Evolutionary conservation across 2,888 invertebrate species (phyloP), one percentile per base, ranked within the genome.

Genomic region (Sericinus montela): DNA sequence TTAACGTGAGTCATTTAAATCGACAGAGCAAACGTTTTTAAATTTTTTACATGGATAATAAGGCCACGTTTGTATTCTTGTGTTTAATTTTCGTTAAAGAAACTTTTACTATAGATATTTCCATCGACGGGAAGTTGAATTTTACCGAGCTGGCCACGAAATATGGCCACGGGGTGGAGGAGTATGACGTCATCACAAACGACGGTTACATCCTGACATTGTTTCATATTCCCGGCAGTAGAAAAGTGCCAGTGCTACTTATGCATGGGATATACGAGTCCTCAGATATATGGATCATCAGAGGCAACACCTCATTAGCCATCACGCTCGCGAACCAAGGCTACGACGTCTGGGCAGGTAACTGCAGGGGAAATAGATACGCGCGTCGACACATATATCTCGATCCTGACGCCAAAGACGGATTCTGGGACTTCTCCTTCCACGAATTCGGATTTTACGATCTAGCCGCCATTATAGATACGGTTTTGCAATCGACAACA

Each of bases 351-450:
- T 80, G 80, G 80, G 46, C 59, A 0, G 65, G 70, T 38, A 80
- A 79, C 48, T 75, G 78, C 10, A 77, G 94, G 45, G 94, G 94
- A 3, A 93, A 91, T 60, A 80, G 74, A 3, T 92, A 92, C 64
- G 89, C 91, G 1, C 74, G 85, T 15, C 75, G 73, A 7, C 94
- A 94, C 61, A 55, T 59, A 15, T 34, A 34, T 28, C 29, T 56
- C 3, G 46, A 54, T 13, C 41, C 55, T 1, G 41, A 57, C 28
- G 29, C 32, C 7, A 39, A 48, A 8, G 34, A 44, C 5, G 19
- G 37, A 2, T 56, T 52, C 11, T 56, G 56, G 56, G 34, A 56
- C 32, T 56, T 40, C 41, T 51, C 50, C 8, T 56, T 54, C 16
- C 54, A 56, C 16, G 56, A 56, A 39, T 38, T 25, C 14, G 56